Evolutionary conservation across 1,140 invertebrate genomes (phyloP).

Genomic region (Drosophila mayri): DNA sequence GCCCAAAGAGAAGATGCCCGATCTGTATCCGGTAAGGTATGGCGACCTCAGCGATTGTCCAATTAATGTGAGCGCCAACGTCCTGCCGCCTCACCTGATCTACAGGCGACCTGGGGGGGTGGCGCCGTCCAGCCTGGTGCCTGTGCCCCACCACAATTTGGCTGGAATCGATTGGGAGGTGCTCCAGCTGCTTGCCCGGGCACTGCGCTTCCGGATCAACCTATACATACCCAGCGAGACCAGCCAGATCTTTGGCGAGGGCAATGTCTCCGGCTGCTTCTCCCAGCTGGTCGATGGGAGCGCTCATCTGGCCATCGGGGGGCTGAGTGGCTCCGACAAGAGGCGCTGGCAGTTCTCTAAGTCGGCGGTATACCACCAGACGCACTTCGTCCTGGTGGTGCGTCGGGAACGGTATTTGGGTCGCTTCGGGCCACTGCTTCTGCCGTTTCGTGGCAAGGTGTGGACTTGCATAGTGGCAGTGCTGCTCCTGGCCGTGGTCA

Average conservation of each 20-base stretch:
- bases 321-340: conserved; percentile 59
- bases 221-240: conserved; percentile 40
- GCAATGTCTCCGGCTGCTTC: conserved; percentile 57
- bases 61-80: conserved; percentile 49
- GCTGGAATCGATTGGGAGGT: conserved; percentile 66
- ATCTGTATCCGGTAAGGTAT: conserved; percentile 48
- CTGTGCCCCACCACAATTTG: conserved; percentile 15
- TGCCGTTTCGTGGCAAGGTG: conserved; percentile 42
- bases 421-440: conserved; percentile 28
- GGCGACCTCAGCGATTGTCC: conserved; percentile 35
- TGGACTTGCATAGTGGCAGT: conserved; percentile 34
- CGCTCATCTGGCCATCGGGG: conserved; percentile 58
- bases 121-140: neutral
- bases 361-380: conserved; percentile 61
- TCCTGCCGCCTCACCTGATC: conserved; percentile 63
- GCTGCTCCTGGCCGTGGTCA: conserved; percentile 18
- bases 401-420: conserved; percentile 33
- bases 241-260: conserved; percentile 49
- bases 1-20: neutral
- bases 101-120: conserved; percentile 2
- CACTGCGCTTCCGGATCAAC: conserved; percentile 36
- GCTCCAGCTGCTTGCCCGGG: conserved; percentile 45
- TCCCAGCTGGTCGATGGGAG: conserved; percentile 30
- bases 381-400: conserved; percentile 61
- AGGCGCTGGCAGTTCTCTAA: conserved; percentile 47